Evolutionary conservation across 2,113 vertebrate species (phyloP).

Genomic region (Coptodon rendalli): DNA sequence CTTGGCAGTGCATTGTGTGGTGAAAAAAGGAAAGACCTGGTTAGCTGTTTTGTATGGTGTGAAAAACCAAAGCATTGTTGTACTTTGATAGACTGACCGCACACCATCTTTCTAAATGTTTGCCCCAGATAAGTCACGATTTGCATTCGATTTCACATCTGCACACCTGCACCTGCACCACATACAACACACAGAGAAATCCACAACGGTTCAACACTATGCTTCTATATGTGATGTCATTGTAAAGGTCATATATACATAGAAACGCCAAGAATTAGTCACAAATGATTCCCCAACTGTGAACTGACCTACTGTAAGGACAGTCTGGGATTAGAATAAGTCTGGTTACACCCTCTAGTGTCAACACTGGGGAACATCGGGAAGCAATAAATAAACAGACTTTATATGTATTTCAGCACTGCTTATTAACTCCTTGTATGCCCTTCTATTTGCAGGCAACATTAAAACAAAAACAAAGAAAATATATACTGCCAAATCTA

Average conservation of each 20-base stretch:
- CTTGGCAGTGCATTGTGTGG: conserved; percentile 20
- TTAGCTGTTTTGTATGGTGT: conserved; percentile 26
- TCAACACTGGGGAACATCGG: not conserved
- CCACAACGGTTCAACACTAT: not conserved
- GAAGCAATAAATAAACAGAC: not conserved
- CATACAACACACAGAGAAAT: not conserved
- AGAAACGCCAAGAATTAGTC: not conserved
- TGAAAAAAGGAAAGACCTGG: conserved; percentile 55
- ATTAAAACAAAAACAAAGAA: not conserved
- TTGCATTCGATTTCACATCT: conserved; percentile 24
- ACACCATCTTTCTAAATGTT: not conserved
- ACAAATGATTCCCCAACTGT: not conserved
- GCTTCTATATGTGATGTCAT: not conserved
- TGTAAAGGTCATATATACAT: not conserved
- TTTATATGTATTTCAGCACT: not conserved
- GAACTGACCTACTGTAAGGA: not conserved
- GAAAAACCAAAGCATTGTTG: conserved; percentile 49
- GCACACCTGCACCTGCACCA: not conserved
- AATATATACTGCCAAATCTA: not conserved
- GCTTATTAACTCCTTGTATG: not conserved
- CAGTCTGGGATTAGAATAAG: not conserved
- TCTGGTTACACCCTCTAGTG: conserved; percentile 55
- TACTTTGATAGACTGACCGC: conserved; percentile 43
- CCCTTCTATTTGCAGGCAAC: not conserved
- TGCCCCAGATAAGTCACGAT: not conserved